Conservation (phyloP, 1,140 invertebrate species). For the Drosophila bipectinata region DNA sequence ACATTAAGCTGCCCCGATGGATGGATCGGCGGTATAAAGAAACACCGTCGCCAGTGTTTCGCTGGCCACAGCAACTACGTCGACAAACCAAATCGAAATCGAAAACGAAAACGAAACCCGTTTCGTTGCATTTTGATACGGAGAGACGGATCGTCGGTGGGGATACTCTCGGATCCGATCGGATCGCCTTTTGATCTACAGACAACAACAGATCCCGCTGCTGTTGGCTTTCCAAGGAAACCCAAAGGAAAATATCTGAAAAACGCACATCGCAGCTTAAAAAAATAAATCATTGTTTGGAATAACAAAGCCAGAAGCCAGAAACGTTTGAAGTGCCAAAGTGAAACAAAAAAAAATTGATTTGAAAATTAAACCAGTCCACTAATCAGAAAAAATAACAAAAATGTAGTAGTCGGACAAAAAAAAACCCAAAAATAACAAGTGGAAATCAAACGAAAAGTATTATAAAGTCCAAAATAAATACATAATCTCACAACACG, state of each 20-base stretch:
- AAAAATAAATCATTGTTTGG: constrained; percentile 60
- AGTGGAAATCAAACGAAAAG: constrained; percentile 74
- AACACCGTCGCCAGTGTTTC: constrained; percentile 45
- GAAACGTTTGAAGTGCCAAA: constrained; percentile 67
- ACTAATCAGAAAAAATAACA: constrained; percentile 11
- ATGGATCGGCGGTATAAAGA: constrained; percentile 70
- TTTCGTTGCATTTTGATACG: constrained; percentile 53
- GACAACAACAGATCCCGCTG: constrained; percentile 16
- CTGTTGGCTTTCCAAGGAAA: constrained; percentile 52
- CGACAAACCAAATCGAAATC: constrained; percentile 15
- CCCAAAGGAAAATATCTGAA: constrained; percentile 23
- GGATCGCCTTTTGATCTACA: constrained; percentile 69
- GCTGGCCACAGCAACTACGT: constrained; percentile 35
- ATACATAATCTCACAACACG: constrained; percentile 53
- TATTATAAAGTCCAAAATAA: constrained; percentile 74
- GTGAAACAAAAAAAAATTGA: constrained; percentile 45
- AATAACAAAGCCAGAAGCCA: constrained; percentile 14
- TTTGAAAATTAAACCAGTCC: constrained; percentile 27
- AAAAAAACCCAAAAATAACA: constrained; percentile 30
- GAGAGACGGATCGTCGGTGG: constrained; percentile 20
- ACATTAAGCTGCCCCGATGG: constrained; percentile 61
- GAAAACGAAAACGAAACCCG: constrained; percentile 49
- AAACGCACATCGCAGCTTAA: constrained; percentile 27
- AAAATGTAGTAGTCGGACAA: constrained; percentile 46
- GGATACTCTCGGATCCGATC: constrained; percentile 17